Evolutionary conservation across 2,113 vertebrate species (phyloP).

Genomic region (Indicator indicator): DNA sequence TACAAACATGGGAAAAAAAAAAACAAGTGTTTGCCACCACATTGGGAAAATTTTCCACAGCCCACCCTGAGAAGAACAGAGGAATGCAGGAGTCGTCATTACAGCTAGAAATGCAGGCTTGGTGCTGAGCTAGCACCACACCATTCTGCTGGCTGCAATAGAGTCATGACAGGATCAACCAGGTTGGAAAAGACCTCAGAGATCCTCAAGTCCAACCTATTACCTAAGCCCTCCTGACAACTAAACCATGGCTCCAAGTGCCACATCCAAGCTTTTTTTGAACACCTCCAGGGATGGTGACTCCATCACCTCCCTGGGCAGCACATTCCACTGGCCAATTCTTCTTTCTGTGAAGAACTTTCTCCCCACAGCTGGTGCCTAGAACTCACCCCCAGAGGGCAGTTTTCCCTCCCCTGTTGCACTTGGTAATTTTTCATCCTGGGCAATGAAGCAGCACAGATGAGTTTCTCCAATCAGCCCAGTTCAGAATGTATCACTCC

Average conservation of each 20-base stretch:
- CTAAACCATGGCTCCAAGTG: too few species aligned
- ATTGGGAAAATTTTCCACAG: neutral
- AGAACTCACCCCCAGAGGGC: neutral
- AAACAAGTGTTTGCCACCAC: fast-evolving
- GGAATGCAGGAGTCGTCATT: neutral
- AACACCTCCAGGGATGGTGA: too few species aligned
- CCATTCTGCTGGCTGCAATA: neutral
- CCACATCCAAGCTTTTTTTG: too few species aligned
- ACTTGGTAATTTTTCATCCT: neutral
- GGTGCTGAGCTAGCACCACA: neutral
- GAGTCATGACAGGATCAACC: too few species aligned
- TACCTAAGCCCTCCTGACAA: too few species aligned
- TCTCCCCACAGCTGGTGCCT: too few species aligned
- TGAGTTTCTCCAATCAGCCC: neutral
- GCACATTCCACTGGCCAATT: too few species aligned
- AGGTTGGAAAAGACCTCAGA: too few species aligned
- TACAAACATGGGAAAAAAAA: neutral
- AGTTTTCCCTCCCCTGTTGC: neutral
- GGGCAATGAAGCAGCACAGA: neutral
- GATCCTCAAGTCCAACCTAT: too few species aligned
- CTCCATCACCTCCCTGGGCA: too few species aligned
- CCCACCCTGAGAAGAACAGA: neutral
- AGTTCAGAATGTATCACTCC: neutral
- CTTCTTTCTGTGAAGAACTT: too few species aligned
- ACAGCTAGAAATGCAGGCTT: neutral